These are phyloP conservation scores for Lepidostoma basale DNA, from an alignment of 1,140 invertebrate species.

Conservation along the genomic window DNA sequence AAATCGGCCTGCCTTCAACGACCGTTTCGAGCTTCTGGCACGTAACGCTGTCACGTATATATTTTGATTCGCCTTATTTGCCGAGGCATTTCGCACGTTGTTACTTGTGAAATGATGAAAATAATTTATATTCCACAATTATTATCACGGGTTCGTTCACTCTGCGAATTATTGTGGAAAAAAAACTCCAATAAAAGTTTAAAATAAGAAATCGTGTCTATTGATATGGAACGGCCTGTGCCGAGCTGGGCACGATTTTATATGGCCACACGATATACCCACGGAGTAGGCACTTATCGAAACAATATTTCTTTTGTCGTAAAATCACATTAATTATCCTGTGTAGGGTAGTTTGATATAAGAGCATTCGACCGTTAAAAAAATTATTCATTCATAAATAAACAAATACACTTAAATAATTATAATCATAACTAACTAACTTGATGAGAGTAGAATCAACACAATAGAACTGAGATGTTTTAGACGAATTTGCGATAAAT, in stretches of 20 bases:
- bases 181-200: slow-evolving; percentile 26
- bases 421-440: too few relatives aligned
- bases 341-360: too few relatives aligned
- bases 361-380: too few relatives aligned
- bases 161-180: slow-evolving; percentile 21
- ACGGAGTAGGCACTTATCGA: not conserved
- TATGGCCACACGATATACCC: not conserved
- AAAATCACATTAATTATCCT: too few relatives aligned
- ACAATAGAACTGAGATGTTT: too few relatives aligned
- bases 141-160: slow-evolving; percentile 27
- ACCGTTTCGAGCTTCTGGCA: too few relatives aligned
- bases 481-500: too few relatives aligned
- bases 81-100: slow-evolving; percentile 18
- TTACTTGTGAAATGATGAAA: slow-evolving; percentile 15
- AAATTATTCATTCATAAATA: too few relatives aligned
- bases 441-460: too few relatives aligned
- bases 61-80: slow-evolving; percentile 15
- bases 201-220: slow-evolving; percentile 22
- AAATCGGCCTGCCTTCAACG: too few relatives aligned
- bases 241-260: slow-evolving; percentile 15
- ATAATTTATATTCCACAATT: slow-evolving; percentile 14
- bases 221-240: slow-evolving; percentile 12
- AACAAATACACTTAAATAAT: too few relatives aligned
- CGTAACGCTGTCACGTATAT: slow-evolving; percentile 1
- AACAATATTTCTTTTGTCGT: slow-evolving; percentile 13